Conservation (phyloP, 37 sponge, comb jelly and placozoan genomes). For the Amphimedon queenslandica region DNA sequence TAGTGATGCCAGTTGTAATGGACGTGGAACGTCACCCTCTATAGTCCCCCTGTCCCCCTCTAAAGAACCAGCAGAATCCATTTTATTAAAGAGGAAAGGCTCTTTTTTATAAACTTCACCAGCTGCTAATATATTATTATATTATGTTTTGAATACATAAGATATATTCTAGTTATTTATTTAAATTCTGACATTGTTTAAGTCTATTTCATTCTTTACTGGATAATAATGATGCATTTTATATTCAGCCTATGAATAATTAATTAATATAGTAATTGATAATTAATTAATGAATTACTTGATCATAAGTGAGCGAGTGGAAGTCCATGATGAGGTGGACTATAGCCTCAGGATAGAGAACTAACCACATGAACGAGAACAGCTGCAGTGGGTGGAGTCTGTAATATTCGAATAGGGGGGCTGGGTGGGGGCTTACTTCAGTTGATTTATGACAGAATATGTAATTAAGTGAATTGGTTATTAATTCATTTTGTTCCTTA, state of each 20-base stretch:
- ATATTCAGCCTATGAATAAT: background rate
- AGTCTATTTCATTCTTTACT: too few relatives aligned
- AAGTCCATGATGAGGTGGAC: slow-evolving; percentile 35
- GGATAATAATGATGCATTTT: background rate
- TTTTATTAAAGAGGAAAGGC: too few relatives aligned
- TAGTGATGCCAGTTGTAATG: too few relatives aligned
- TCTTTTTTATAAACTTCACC: too few relatives aligned
- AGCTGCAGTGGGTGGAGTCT: slow-evolving; percentile 9
- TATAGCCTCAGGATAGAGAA: slow-evolving; percentile 39
- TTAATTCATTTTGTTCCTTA: slow-evolving; percentile 21
- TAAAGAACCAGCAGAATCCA: too few relatives aligned
- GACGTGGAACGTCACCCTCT: too few relatives aligned
- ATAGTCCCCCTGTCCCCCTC: too few relatives aligned
- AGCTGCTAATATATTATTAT: too few relatives aligned
- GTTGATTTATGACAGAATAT: slow-evolving; percentile 28
- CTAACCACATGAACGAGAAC: slow-evolving; percentile 47
- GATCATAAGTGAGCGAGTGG: slow-evolving; percentile 14
- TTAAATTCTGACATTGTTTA: too few relatives aligned
- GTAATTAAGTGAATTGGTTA: slow-evolving; percentile 17
- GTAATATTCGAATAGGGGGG: background rate
- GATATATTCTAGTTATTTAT: too few relatives aligned
- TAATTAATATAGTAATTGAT: background rate
- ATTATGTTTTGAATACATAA: too few relatives aligned
- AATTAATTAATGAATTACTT: slow-evolving; percentile 9
- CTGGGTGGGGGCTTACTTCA: background rate